Percentiles rank a stretch among this genome's conserved stretches.
Evolutionary conservation across 1,140 invertebrate genomes (phyloP).

Genomic region (Euwallacea similis): DNA sequence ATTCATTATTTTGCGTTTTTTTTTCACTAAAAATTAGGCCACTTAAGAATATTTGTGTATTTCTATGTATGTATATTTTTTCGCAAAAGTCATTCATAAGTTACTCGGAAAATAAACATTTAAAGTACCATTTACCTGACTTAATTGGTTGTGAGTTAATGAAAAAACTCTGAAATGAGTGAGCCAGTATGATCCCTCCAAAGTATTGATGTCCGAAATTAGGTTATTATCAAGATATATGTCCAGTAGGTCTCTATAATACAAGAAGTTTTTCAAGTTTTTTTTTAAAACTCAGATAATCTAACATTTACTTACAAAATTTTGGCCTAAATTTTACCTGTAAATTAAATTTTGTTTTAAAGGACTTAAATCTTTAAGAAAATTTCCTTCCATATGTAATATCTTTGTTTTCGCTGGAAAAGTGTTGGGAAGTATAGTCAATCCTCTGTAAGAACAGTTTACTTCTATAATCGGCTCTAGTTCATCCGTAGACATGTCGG

Average conservation of each 20-base stretch:
- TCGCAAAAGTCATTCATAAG: too few species aligned
- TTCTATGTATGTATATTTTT: too few species aligned
- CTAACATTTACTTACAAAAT: slow-evolving; percentile 1
- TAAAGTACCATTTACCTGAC: slow-evolving; percentile 58
- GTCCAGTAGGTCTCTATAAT: slow-evolving; percentile 60
- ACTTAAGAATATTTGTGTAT: too few species aligned
- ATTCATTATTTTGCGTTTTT: too few species aligned
- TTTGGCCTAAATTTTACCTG: slow-evolving; percentile 40
- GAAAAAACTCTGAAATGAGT: slow-evolving; percentile 72
- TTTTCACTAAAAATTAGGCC: too few species aligned
- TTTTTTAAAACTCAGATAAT: background rate
- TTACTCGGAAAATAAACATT: too few species aligned
- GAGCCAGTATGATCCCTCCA: slow-evolving; percentile 79
- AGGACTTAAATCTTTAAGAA: slow-evolving; percentile 49
- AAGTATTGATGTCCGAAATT: slow-evolving; percentile 66
- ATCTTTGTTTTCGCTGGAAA: slow-evolving; percentile 62
- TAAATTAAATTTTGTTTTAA: slow-evolving; percentile 69
- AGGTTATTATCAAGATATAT: slow-evolving; percentile 76
- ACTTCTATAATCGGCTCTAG: slow-evolving; percentile 58
- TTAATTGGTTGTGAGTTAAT: slow-evolving; percentile 70
- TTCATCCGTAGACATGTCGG: slow-evolving; percentile 49
- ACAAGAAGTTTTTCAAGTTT: background rate
- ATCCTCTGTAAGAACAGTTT: slow-evolving; percentile 59
- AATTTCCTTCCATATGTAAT: slow-evolving; percentile 59
- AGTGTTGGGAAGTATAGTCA: slow-evolving; percentile 58